Evolutionary conservation across 1,140 invertebrate genomes (phyloP).

Genomic region (Medauroidea extradentata): DNA sequence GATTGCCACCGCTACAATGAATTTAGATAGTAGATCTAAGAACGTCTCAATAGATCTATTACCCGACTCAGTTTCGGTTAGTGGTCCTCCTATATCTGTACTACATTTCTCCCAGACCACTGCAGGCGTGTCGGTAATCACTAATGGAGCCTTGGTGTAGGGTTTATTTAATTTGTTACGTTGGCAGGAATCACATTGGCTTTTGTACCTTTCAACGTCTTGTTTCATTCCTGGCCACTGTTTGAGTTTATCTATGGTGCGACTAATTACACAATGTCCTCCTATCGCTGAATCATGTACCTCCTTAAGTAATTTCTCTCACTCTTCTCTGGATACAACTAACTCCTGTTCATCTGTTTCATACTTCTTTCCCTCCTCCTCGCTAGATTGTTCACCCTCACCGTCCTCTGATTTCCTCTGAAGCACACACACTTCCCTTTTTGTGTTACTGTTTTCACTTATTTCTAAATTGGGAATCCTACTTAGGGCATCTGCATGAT

Average conservation of each 20-base stretch:
- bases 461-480: too few species aligned
- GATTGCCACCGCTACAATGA: conserved; percentile 18
- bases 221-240: neutral
- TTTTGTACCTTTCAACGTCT: conserved; percentile 4
- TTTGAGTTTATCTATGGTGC: neutral
- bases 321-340: too few species aligned
- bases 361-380: too few species aligned
- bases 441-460: conserved; percentile 2
- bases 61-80: conserved; percentile 21
- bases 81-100: conserved; percentile 33
- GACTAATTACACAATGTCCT: conserved; percentile 18
- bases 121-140: conserved; percentile 21
- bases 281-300: conserved; percentile 11
- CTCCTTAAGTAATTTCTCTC: too few species aligned
- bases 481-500: neutral
- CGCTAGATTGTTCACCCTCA: too few species aligned
- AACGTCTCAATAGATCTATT: conserved; percentile 34
- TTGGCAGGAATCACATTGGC: conserved; percentile 24
- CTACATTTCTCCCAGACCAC: conserved; percentile 15
- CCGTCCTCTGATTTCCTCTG: too few species aligned
- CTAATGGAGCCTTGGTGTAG: conserved; percentile 21
- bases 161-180: conserved; percentile 13
- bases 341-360: too few species aligned
- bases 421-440: too few species aligned
- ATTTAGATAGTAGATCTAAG: conserved; percentile 35